Conservation (phyloP, 2,113 vertebrate genomes). For the Nansenia antarctica region DNA sequence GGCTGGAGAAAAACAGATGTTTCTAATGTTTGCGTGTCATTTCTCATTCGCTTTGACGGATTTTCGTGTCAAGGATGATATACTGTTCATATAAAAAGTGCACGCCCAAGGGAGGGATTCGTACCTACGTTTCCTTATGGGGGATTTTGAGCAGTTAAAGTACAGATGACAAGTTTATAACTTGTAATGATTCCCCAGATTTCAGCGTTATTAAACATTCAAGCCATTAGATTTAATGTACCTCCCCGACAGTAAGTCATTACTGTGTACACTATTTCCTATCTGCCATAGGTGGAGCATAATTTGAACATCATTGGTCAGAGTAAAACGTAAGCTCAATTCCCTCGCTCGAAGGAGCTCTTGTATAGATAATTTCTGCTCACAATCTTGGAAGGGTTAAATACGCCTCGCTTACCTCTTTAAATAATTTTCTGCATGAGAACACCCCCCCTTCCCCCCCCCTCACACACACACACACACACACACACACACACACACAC, state of each 20-base stretch:
- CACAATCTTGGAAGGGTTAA: constrained; percentile 49
- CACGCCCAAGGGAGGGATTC: constrained; percentile 10
- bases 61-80: constrained; percentile 46
- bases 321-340: constrained; percentile 52
- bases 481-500: too few relatives aligned
- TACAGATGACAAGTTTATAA: constrained; percentile 33
- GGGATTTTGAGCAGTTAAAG: constrained; percentile 10
- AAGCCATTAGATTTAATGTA: constrained; percentile 52
- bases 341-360: constrained; percentile 29
- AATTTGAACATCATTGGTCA: constrained; percentile 52
- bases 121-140: constrained; percentile 20
- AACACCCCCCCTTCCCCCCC: constrained; percentile 28
- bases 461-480: neutral
- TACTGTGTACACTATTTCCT: constrained; percentile 31
- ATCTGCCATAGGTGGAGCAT: constrained; percentile 28
- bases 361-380: constrained; percentile 46
- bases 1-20: constrained; percentile 79
- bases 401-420: constrained; percentile 56
- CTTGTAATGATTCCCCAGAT: constrained; percentile 36
- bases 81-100: constrained; percentile 46
- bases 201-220: constrained; percentile 36
- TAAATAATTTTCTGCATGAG: constrained; percentile 64
- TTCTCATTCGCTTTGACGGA: constrained; percentile 49
- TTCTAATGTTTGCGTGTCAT: constrained; percentile 59
- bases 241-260: constrained; percentile 57